phyloP scores from a whole-genome alignment of 2,797 vertebrate genomes.

The Typhlichthys subterraneus region DNA sequence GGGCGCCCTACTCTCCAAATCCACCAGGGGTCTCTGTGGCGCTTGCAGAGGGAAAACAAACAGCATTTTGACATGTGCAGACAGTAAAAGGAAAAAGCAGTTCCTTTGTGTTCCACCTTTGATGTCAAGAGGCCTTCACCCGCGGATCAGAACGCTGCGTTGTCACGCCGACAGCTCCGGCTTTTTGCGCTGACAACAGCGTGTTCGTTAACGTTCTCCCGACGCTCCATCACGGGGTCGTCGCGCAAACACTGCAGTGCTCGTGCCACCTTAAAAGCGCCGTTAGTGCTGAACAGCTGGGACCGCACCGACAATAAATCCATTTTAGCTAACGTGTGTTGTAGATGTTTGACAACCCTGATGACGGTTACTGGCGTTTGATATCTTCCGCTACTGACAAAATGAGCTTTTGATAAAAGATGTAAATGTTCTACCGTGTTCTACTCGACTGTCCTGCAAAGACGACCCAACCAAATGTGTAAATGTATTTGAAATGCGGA shows the following conservation, averaged over 20 bases:
- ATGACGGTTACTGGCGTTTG: too few relatives aligned
- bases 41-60: conserved; percentile 47
- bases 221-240: conserved; percentile 22
- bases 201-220: conserved; percentile 22
- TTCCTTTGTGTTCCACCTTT: conserved; percentile 54
- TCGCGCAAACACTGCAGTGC: conserved; percentile 11
- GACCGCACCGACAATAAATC: conserved; percentile 1
- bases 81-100: conserved; percentile 55
- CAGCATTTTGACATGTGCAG: conserved; percentile 58
- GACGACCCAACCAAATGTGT: too few relatives aligned
- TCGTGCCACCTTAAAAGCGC: conserved; percentile 21
- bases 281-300: conserved; percentile 33
- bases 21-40: conserved; percentile 74
- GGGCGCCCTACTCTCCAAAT: conserved; percentile 4
- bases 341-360: too few relatives aligned
- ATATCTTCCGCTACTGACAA: too few relatives aligned
- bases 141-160: conserved; percentile 39
- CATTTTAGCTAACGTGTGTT: too few relatives aligned
- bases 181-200: conserved; percentile 38
- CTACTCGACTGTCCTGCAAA: too few relatives aligned
- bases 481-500: too few relatives aligned
- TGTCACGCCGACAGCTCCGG: conserved; percentile 47
- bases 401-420: too few relatives aligned
- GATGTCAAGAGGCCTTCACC: conserved; percentile 60
- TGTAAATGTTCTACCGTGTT: too few relatives aligned